These are phyloP conservation scores for Carduelis carduelis DNA, from an alignment of 2,797 vertebrate species.

Conservation along the genomic window DNA sequence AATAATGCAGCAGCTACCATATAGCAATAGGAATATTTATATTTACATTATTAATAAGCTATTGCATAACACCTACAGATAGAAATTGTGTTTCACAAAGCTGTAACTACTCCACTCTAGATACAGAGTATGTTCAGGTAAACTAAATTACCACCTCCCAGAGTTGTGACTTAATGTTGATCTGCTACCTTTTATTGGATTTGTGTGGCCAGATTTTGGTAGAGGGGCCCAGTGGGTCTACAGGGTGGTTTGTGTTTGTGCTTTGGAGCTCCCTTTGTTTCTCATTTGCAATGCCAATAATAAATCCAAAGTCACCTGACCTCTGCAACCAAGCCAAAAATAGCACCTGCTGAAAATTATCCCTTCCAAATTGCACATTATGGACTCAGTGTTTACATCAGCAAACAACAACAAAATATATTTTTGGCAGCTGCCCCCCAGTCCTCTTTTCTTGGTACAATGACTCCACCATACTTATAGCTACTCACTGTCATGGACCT, in stretches of 20 bases:
- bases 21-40: background rate
- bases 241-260: background rate
- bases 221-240: accelerated
- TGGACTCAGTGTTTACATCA: background rate
- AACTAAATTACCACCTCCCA: background rate
- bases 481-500: background rate
- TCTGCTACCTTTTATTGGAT: background rate
- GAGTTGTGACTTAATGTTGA: background rate
- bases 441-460: background rate
- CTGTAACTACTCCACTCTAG: background rate
- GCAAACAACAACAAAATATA: background rate
- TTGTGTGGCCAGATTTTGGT: background rate
- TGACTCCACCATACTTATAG: background rate
- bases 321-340: background rate
- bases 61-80: background rate
- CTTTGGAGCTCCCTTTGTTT: background rate
- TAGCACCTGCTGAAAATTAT: background rate
- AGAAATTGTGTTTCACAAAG: background rate
- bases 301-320: background rate
- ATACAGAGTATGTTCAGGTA: background rate
- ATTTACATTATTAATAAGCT: background rate
- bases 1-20: background rate
- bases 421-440: background rate
- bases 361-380: background rate
- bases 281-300: background rate